Base-by-base conservation (phyloP, 1,140 invertebrate species). In the Sminthurinus signatus region DNA sequence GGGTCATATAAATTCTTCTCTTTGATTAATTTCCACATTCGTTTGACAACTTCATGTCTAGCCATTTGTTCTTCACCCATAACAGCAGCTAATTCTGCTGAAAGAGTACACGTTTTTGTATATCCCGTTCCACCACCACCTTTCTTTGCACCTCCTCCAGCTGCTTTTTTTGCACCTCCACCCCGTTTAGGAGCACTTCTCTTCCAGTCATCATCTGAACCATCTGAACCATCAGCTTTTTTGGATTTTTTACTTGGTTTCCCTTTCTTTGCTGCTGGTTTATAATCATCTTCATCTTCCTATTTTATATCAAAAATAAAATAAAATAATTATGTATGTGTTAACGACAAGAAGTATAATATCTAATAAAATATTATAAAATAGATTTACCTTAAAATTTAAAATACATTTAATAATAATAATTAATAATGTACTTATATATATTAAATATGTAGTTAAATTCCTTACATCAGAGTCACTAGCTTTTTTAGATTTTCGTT, bases 11-110 rank as follows among this genome's bases (percentile, higher is more conserved):
- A 81, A 74, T 95, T 88, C 61, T 88, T 86, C 77, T 94, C 91
- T 78, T 93, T 95, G 70, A 95, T 92, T 69, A 95, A 88, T 21
- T 84, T 83, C 92, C 92, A 96, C 32, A 96, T 83, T 72, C 25
- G 25, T 46, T 92, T 94, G 17, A 96, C 91, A 0, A 96, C 92
- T 76, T 94, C 91, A 74, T 93, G 90, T 44, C 93, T 84, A 0
- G 92, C 85, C 86, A 94, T 87, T 59, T 85, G 79, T 39, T 91
- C 87, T 60, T 86, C 82, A 1, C 91, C 92, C 76, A 96, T 88
- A 0, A 96, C 80, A 8, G 86, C 85, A 0, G 91, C 86, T 28
- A 96, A 77, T 61, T 91, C 88, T 2, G n/a, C n/a, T n/a, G n/a
- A n/a, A n/a, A n/a, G n/a, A n/a, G n/a, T 88, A 73, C 88, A 86